A percentile compares a stretch with the other conserved stretches of the same genome.
Evolutionary conservation across 2,113 vertebrate genomes (phyloP).

Genomic region (Maylandia zebra): DNA sequence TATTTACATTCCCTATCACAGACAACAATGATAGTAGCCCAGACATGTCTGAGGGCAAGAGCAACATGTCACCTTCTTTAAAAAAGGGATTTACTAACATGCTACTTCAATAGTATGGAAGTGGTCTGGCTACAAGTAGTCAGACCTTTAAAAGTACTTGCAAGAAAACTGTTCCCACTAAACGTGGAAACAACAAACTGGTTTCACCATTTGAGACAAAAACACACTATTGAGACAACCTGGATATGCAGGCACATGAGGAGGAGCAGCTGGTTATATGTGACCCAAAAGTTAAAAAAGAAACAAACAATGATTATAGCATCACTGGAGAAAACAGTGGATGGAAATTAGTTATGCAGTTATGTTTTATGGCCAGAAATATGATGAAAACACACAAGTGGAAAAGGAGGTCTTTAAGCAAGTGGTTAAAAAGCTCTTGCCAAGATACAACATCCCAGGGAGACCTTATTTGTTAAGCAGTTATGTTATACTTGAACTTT

Average conservation of each 20-base stretch:
- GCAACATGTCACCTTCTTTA: not conserved
- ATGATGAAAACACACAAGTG: not conserved
- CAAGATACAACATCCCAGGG: not conserved
- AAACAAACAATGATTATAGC: not conserved
- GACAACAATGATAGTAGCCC: not conserved
- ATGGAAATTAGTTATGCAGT: not conserved
- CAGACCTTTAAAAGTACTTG: rapidly evolving
- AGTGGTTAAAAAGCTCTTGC: not conserved
- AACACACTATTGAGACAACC: not conserved
- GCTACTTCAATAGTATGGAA: not conserved
- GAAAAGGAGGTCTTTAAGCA: not conserved
- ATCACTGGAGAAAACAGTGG: not conserved
- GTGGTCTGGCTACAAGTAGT: not conserved
- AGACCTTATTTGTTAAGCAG: not conserved
- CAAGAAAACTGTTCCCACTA: not conserved
- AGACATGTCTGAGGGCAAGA: not conserved
- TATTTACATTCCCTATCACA: rapidly evolving
- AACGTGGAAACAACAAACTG: not conserved
- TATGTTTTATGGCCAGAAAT: rapidly evolving
- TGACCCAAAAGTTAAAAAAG: not conserved
- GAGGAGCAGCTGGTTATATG: not conserved
- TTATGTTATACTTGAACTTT: rapidly evolving
- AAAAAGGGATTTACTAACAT: not conserved
- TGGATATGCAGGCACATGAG: rapidly evolving
- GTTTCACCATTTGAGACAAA: not conserved